These are phyloP conservation scores for Laspeyria flexula DNA, from an alignment of 2,888 invertebrate genomes.

Conservation along the genomic window DNA sequence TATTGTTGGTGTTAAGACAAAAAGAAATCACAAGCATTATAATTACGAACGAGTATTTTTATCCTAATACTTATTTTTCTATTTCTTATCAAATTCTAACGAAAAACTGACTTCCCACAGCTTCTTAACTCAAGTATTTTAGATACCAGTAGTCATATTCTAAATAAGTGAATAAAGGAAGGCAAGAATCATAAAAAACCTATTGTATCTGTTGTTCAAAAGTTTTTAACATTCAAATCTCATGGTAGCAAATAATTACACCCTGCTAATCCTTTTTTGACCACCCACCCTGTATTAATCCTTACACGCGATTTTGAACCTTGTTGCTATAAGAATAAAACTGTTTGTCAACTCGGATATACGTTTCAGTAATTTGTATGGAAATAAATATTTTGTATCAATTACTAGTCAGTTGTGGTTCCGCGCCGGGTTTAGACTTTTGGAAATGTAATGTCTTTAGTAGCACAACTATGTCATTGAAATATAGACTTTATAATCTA, in stretches of 20 bases:
- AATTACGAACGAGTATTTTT: no score
- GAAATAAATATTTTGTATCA: constrained; percentile 58
- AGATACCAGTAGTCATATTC: constrained; percentile 1
- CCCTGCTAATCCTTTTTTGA: constrained; percentile 34
- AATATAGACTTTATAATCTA: not conserved
- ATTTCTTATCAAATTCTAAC: not conserved
- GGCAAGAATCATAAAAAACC: not conserved
- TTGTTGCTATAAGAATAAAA: constrained; percentile 8
- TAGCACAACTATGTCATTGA: not conserved
- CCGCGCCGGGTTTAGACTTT: not conserved
- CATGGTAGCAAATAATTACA: constrained; percentile 43
- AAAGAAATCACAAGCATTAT: no score
- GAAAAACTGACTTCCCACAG: not conserved
- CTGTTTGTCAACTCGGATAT: constrained; percentile 15
- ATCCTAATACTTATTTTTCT: no score
- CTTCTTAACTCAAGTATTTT: constrained; percentile 7
- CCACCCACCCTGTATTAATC: constrained; percentile 40
- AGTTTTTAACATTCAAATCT: constrained; percentile 18
- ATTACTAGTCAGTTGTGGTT: constrained; percentile 41
- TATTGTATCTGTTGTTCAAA: constrained; percentile 14
- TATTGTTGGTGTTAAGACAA: no score
- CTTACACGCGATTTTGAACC: constrained; percentile 13
- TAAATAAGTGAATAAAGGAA: not conserved
- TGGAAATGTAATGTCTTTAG: not conserved
- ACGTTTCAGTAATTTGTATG: constrained; percentile 36